Evolutionary conservation across 2,888 invertebrate species (phyloP).

Genomic region (Melinaea marsaeus): DNA sequence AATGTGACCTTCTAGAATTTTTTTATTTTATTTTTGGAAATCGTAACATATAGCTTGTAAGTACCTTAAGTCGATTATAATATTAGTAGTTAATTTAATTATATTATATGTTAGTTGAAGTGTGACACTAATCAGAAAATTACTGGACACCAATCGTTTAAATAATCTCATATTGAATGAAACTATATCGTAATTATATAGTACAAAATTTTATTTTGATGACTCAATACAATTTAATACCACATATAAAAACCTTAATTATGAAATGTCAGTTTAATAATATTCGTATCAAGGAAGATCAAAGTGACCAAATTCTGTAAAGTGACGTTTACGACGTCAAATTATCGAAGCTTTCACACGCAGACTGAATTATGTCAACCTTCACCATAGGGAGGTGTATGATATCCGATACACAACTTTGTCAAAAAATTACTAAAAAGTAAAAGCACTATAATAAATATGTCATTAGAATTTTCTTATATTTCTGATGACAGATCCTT

Average conservation of each 20-base stretch:
- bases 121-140: too few relatives aligned
- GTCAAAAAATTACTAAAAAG: neutral
- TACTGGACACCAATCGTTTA: too few relatives aligned
- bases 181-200: too few relatives aligned
- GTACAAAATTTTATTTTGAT: too few relatives aligned
- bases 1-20: too few relatives aligned
- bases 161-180: too few relatives aligned
- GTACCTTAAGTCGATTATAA: too few relatives aligned
- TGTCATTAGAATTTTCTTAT: too few relatives aligned
- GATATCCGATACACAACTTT: conserved; percentile 5
- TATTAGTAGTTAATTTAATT: neutral
- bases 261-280: conserved; percentile 1
- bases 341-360: conserved; percentile 18
- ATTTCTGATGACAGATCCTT: too few relatives aligned
- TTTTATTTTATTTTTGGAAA: too few relatives aligned
- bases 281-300: neutral
- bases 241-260: neutral
- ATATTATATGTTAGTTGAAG: neutral
- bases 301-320: conserved; percentile 14
- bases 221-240: too few relatives aligned
- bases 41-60: neutral
- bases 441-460: too few relatives aligned
- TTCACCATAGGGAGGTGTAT: neutral
- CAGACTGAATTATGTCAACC: conserved; percentile 19
- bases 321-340: conserved; percentile 15